Percentiles rank a stretch among this genome's conserved stretches.
Conservation (phyloP, 2,113 vertebrate species). For the Hypomesus transpacificus region DNA sequence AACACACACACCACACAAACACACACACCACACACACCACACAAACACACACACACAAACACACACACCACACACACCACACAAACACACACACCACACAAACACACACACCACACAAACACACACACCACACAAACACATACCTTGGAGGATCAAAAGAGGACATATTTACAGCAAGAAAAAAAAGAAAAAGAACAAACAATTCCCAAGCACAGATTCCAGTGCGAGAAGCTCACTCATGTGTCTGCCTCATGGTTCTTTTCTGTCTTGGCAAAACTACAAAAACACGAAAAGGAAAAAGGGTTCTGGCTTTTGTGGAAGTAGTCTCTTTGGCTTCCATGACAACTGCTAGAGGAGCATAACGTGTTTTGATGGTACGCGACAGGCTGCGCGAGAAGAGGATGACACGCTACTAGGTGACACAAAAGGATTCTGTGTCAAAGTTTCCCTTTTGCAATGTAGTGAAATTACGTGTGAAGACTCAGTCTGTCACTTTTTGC, state of each 20-base stretch:
- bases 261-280: conserved; percentile 45
- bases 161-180: conserved; percentile 50
- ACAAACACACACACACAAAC: no score
- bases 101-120: no score
- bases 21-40: conserved; percentile 19
- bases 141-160: conserved; percentile 33
- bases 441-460: neutral
- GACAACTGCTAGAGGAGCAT: conserved; percentile 45
- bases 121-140: neutral
- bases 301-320: conserved; percentile 36
- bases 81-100: no score
- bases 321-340: conserved; percentile 43
- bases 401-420: conserved; percentile 29
- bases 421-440: conserved; percentile 40
- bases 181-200: conserved; percentile 20
- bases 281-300: conserved; percentile 32
- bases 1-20: neutral
- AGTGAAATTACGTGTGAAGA: no score
- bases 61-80: no score
- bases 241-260: conserved; percentile 39
- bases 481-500: no score
- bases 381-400: conserved; percentile 19
- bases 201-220: conserved; percentile 62
- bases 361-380: conserved; percentile 34
- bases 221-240: conserved; percentile 42